Evolutionary conservation across 2,888 invertebrate genomes (phyloP), one percentile per base, ranked within the genome.

Genomic region (Mongoloraphidia duomilia): DNA sequence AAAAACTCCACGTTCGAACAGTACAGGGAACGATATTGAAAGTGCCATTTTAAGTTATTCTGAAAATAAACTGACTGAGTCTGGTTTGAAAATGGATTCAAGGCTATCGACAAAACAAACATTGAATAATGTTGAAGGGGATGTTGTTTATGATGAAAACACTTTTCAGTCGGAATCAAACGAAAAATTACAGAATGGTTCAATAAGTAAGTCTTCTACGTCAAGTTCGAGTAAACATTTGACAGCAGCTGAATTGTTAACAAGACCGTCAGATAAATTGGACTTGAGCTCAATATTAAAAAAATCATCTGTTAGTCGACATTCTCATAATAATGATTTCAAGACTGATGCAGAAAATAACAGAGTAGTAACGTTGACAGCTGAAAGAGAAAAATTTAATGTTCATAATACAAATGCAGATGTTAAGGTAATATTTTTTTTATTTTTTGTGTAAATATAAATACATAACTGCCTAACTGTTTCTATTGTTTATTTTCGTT

Each of bases 401-500:
- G 39, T 26, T 1, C 26, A 39, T 9, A 39, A 39, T 13, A 13
- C 14, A 13, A 39, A 39, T 39, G 39, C 39, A 39, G 39, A 39
- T 14, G 14, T 39, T 39, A 14, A 39, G 14, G 39, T 39, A 39
- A 39, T 8, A 12, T 38, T 38, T 13, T 10, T 13, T 11, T 39
- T 39, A 10, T 13, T 14, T 13, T 14, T 13, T 13, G 14, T 39
- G 10, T 10, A 10, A 14, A 42, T 42, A 17, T 42, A 42, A 42
- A 41, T 41, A n/a, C 17, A 12, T 41, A 10, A 41, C n/a, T 10
- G 41, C n/a, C 17, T 41, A 42, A 42, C 13, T 42, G 8, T 42
- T 26, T 11, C 11, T 47, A 11, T 26, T 40, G 12, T 49, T 41
- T 44, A 43, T 51, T 53, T 55, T 50, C 37, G 50, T 60, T 59